Conservation (phyloP, 2,113 vertebrate species). For the Neomonachus schauinslandi region DNA sequence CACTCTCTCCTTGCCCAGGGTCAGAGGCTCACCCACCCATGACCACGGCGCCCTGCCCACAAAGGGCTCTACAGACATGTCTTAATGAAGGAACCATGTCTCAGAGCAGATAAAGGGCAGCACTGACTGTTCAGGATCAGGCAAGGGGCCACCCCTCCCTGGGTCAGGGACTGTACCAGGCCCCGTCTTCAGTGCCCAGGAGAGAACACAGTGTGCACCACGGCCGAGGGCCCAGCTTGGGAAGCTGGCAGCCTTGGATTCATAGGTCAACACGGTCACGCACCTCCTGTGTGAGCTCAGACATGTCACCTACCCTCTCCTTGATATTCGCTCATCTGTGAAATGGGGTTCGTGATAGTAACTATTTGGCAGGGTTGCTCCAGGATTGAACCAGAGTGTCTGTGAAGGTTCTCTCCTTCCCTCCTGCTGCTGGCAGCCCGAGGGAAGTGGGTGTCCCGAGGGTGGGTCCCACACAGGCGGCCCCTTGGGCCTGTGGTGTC, state of each 20-base stretch:
- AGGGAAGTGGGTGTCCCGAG: background rate
- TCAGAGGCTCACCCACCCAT: fast-evolving
- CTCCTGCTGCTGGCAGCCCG: background rate
- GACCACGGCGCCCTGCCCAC: background rate
- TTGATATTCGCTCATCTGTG: background rate
- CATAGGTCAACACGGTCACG: background rate
- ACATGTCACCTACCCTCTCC: background rate
- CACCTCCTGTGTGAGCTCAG: background rate
- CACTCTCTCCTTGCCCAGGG: fast-evolving
- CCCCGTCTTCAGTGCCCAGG: background rate
- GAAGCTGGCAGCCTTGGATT: background rate
- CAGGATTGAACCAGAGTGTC: background rate
- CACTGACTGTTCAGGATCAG: background rate
- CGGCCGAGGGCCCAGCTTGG: background rate
- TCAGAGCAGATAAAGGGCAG: background rate
- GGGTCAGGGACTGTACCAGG: background rate
- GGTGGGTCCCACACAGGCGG: background rate
- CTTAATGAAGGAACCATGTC: background rate
- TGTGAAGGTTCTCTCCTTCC: background rate
- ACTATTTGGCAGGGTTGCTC: background rate
- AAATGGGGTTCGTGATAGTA: fast-evolving
- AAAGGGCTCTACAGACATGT: background rate
- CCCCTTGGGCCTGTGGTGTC: fast-evolving
- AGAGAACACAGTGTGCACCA: background rate
- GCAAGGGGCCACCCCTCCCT: background rate